Percentiles rank a stretch among this genome's conserved stretches.
Conservation (phyloP, 2,888 invertebrate species). For the Silvanus unidentatus region DNA sequence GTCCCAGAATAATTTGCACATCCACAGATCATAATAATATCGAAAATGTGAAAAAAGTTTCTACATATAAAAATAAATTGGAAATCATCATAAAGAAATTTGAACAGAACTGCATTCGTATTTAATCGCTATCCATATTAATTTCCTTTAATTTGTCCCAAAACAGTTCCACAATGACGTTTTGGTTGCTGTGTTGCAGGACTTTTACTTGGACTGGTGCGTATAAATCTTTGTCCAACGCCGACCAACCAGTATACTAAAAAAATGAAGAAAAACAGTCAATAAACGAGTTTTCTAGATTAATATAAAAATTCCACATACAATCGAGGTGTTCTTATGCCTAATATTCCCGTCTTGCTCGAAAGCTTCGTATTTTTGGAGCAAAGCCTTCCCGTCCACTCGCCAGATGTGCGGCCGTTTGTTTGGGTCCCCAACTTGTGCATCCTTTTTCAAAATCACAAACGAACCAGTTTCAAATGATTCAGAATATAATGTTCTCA, state of each 20-base stretch:
- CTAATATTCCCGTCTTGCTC: conserved; percentile 38
- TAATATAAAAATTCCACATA: no score
- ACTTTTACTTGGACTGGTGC: conserved; percentile 41
- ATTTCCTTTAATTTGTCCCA: conserved; percentile 41
- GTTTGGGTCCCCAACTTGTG: conserved; percentile 36
- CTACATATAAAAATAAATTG: no score
- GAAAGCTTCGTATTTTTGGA: conserved; percentile 48
- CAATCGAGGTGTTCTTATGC: conserved; percentile 44
- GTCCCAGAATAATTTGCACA: no score
- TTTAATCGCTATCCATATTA: conserved; percentile 39
- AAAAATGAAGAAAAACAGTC: conserved; percentile 14
- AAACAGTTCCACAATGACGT: conserved; percentile 39
- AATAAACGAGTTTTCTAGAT: background rate
- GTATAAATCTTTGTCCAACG: conserved; percentile 42
- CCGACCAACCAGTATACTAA: conserved; percentile 46
- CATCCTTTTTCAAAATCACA: conserved; percentile 43
- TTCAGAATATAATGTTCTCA: background rate
- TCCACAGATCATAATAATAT: no score
- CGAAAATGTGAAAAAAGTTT: no score
- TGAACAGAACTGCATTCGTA: no score
- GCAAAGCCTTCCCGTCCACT: conserved; percentile 46
- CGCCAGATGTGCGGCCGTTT: conserved; percentile 44
- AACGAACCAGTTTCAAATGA: conserved; percentile 42
- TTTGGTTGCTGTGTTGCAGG: conserved; percentile 35
- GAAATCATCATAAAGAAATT: no score